Base-by-base conservation (phyloP, 2,888 invertebrate genomes). In the Drosophila pseudotalamancana region DNA sequence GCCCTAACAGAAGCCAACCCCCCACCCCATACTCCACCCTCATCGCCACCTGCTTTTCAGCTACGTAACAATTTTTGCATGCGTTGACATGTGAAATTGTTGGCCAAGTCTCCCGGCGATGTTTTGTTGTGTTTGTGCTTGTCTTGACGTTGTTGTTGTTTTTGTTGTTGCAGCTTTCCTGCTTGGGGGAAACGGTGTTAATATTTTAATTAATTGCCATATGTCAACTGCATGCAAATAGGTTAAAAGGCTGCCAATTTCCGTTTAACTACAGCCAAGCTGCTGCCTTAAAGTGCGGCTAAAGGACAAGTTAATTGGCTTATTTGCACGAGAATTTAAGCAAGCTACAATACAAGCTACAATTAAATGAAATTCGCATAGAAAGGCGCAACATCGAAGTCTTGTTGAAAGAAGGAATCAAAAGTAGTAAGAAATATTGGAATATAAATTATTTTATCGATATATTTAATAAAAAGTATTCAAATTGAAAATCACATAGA, bases 61-160 rank as follows among this genome's bases (percentile, higher is more conserved):
- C 53, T 11, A 11, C 49, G 14, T 45, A 35, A 57, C 48, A 57
- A 67, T 76, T 72, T 79, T 76, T 82, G 82, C 70, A 76, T 80
- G 73, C 80, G 82, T 69, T 80, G 80, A 80, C 79, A 80, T 76
- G 82, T 76, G 71, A 82, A 80, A 80, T 82, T 79, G 79, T 81
- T 78, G 78, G 62, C 16, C 75, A 81, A 77, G 72, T 81, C 78
- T 80, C 74, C 59, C 63, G 74, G 80, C 77, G 71, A 73, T 79
- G 55, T 70, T 79, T 77, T 57, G 56, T 25, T 54, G 45, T 65
- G 45, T 57, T 62, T 61, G 35, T 61, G 43, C 53, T 56, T 66
- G 66, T 49, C 56, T 59, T 57, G 37, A 23, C 54, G 50, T 12
- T 73, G 18, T 14, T 31, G 31, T 35, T 54, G 19, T 14, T 31